Evolutionary conservation across 2,888 invertebrate genomes (phyloP), one percentile per base, ranked within the genome.

Genomic region (Schizaphis graminum): DNA sequence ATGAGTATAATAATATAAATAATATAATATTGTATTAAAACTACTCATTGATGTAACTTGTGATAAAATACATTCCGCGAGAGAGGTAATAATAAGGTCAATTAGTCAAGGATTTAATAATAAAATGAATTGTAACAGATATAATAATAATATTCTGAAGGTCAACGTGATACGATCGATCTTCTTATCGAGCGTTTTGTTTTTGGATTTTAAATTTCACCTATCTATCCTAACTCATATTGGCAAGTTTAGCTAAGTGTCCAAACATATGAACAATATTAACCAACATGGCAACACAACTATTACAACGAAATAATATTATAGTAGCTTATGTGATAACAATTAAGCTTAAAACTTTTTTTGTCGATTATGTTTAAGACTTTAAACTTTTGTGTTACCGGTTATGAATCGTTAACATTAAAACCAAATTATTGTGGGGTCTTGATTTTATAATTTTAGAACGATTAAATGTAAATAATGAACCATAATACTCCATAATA

Each of bases 81-180:
- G 26, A 44, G 44, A 47, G 44, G 44, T 47, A 47, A 47, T 41
- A 85, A 85, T 85, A 85, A 44, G 85, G 86, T 86, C 86, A 86
- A 86, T 86, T 86, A 44, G 86, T 86, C 86, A 86, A 86, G 86
- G 86, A 86, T 86, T 86, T 86, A 41, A 28, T 47, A 86, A 47
- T 86, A 86, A 28, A 47, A 86, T 47, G 4, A 44, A 47, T 47
- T 44, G 4, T 86, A 86, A 86, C 28, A 47, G 47, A 67, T 61
- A 67, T 67, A n/a, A 35, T 77, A 77, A 35, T 21, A 35, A 77
- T 77, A 24, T 41, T 77, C 35, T 77, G 77, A 77, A 77, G 77
- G 77, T 35, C 77, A 1, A 21, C 77, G 35, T 77, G 77, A 77
- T 77, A 21, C n/a, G 35, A 77, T 35, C 21, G 77, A 77, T 77